Evolutionary conservation across 2,113 vertebrate genomes (phyloP).

Genomic region (Vanacampus margaritifer): DNA sequence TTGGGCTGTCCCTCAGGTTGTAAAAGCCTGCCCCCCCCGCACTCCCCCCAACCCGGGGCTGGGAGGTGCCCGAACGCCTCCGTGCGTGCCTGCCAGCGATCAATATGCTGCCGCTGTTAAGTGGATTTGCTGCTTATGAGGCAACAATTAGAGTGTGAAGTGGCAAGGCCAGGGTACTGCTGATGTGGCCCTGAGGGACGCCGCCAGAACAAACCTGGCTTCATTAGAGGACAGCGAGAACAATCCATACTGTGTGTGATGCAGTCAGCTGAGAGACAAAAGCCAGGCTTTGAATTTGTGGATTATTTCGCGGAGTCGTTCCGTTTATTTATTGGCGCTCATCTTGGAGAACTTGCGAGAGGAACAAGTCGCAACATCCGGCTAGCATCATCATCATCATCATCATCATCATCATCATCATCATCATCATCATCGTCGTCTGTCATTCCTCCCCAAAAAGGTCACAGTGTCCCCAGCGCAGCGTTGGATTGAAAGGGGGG

Average conservation of each 20-base stretch:
- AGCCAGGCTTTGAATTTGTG: constrained; percentile 4
- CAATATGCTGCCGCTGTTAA: constrained; percentile 73
- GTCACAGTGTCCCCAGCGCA: constrained; percentile 39
- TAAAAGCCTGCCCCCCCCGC: constrained; percentile 61
- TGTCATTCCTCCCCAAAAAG: constrained; percentile 37
- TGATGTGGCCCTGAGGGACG: constrained; percentile 22
- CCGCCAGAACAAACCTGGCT: constrained; percentile 35
- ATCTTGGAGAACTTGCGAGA: no score
- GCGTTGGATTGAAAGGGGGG: constrained; percentile 9
- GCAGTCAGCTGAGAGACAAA: constrained; percentile 26
- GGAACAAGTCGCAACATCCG: no score
- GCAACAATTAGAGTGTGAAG: constrained; percentile 72
- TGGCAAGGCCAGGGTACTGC: constrained; percentile 51
- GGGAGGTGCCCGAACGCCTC: constrained; percentile 33
- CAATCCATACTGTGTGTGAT: constrained; percentile 67
- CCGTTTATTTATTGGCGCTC: constrained; percentile 51
- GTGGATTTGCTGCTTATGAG: constrained; percentile 77
- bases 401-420: no score
- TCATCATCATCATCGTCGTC: no score
- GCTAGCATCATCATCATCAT: no score
- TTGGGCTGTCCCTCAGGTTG: constrained; percentile 65
- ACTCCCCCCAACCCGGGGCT: constrained; percentile 50
- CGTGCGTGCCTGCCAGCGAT: constrained; percentile 47
- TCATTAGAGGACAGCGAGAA: constrained; percentile 58
- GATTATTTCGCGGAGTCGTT: not conserved